A percentile compares a stretch with the other conserved stretches of the same genome.
Conservation (phyloP, 2,888 invertebrate species). For the Subacronicta megacephala region DNA sequence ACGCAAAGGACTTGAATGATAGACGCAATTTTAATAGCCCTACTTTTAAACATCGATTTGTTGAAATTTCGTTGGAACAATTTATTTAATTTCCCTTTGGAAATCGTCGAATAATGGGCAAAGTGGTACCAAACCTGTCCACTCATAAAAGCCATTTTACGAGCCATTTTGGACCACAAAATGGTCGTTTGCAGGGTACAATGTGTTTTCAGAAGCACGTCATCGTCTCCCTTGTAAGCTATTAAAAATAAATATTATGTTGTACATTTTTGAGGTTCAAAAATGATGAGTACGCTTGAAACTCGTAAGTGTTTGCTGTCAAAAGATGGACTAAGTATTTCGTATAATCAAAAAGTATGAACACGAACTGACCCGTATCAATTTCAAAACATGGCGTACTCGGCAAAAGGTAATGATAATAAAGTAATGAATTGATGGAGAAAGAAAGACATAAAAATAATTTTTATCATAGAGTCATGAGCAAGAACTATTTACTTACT, state of each 20-base stretch:
- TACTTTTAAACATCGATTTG: constrained; percentile 30
- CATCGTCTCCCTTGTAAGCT: constrained; percentile 51
- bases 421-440: too few species aligned
- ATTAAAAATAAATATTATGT: constrained; percentile 68
- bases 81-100: constrained; percentile 77
- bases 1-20: constrained; percentile 3
- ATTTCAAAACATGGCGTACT: too few species aligned
- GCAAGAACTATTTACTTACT: too few species aligned
- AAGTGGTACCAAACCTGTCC: constrained; percentile 73
- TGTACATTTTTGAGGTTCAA: constrained; percentile 35
- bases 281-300: constrained; percentile 23
- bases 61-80: constrained; percentile 51
- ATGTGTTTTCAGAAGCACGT: constrained; percentile 72
- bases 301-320: constrained; percentile 8
- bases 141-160: constrained; percentile 83
- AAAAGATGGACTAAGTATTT: constrained; percentile 8
- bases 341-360: constrained; percentile 26
- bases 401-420: too few species aligned
- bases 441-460: too few species aligned
- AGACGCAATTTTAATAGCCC: constrained; percentile 9
- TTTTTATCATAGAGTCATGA: too few species aligned
- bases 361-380: too few species aligned
- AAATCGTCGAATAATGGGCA: constrained; percentile 76
- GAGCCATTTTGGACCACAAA: constrained; percentile 78
- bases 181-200: constrained; percentile 75